Evolutionary conservation across 1,140 invertebrate species (phyloP).

Genomic region (Orussus abietinus): DNA sequence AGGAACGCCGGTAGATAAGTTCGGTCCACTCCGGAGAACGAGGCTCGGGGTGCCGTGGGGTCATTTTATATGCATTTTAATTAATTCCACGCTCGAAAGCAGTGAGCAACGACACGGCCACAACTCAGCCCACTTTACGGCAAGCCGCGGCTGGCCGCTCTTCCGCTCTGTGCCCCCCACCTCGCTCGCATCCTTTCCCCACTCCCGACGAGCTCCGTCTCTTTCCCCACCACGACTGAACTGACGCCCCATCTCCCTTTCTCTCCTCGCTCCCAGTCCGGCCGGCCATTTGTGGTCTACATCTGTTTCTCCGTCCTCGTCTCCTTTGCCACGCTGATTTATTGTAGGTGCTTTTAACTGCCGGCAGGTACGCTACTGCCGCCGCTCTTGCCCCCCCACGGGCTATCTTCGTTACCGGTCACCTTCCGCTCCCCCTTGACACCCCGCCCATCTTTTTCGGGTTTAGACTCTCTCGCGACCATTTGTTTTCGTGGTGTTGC

Average conservation of each 20-base stretch:
- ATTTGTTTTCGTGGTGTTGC: conserved; percentile 25
- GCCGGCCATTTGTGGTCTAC: conserved; percentile 29
- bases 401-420: background rate
- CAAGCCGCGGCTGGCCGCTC: conserved; percentile 15
- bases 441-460: background rate
- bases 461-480: conserved; percentile 14
- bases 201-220: background rate
- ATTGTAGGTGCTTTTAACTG: conserved; percentile 31
- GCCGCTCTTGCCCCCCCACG: background rate
- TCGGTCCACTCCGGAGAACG: conserved; percentile 30
- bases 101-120: conserved; percentile 27
- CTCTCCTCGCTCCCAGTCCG: conserved; percentile 7
- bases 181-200: conserved; percentile 4
- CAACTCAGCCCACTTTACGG: conserved; percentile 24
- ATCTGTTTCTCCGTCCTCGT: conserved; percentile 29
- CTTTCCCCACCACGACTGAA: conserved; percentile 4
- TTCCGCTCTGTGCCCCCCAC: background rate
- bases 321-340: conserved; percentile 31
- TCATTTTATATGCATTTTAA: conserved; percentile 40
- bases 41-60: conserved; percentile 15
- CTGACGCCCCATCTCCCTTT: background rate
- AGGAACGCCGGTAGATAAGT: conserved; percentile 22
- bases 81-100: conserved; percentile 33
- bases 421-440: background rate
- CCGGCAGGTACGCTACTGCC: conserved; percentile 9